Evolutionary conservation across 2,797 vertebrate genomes (phyloP).

Genomic region (Crax fasciolata): DNA sequence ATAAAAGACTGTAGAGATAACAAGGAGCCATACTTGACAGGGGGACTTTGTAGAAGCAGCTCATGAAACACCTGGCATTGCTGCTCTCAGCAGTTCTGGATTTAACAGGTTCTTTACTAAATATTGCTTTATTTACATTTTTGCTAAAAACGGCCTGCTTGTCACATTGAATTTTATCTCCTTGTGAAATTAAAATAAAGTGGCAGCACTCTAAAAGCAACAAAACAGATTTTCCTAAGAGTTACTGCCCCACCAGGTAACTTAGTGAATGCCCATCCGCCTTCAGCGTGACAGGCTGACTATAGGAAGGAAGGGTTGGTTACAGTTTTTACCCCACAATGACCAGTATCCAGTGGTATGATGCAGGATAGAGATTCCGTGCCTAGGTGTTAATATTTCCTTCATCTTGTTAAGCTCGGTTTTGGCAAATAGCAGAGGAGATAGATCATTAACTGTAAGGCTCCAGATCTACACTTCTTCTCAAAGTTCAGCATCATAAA

Average conservation of each 20-base stretch:
- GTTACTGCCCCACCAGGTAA: background rate
- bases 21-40: background rate
- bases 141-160: background rate
- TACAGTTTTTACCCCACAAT: background rate
- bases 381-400: background rate
- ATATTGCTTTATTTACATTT: background rate
- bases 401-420: background rate
- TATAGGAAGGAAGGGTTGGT: background rate
- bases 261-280: background rate
- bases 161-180: background rate
- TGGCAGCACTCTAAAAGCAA: background rate
- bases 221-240: background rate
- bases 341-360: background rate
- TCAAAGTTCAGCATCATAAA: background rate
- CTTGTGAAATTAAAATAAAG: background rate
- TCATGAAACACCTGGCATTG: background rate
- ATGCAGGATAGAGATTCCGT: background rate
- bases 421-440: background rate
- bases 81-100: background rate
- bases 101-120: background rate
- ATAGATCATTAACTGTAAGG: background rate
- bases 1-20: background rate
- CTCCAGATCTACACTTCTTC: background rate
- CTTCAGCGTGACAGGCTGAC: background rate
- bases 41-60: background rate